phyloP scores from a whole-genome alignment of 2,797 vertebrate species.

The Eremophila alpestris region DNA sequence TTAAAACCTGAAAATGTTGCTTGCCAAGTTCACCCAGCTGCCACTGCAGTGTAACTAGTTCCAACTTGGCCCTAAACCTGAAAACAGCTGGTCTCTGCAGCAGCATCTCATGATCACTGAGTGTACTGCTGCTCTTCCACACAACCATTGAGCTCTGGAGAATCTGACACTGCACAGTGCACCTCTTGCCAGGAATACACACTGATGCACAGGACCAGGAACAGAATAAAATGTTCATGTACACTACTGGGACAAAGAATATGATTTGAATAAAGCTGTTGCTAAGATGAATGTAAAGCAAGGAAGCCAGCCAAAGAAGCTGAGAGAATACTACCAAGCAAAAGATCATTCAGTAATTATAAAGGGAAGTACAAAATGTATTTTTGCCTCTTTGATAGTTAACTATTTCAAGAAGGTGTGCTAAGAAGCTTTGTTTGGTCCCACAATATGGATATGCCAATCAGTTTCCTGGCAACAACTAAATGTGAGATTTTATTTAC shows the following conservation, averaged over 20 bases:
- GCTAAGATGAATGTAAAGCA: not conserved
- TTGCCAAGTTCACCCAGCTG: not conserved
- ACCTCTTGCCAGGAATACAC: not conserved
- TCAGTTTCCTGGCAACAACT: constrained; percentile 8
- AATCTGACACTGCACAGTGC: not conserved
- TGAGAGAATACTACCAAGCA: not conserved
- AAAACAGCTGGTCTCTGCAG: not conserved
- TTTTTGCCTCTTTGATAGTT: not conserved
- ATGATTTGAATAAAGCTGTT: not conserved
- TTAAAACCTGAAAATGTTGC: not conserved
- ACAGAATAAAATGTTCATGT: not conserved
- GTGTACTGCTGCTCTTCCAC: not conserved
- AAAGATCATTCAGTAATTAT: not conserved
- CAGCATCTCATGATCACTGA: not conserved
- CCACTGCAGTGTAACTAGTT: not conserved
- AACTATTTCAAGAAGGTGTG: not conserved
- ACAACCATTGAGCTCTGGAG: not conserved
- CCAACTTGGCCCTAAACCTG: not conserved
- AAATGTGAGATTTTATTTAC: not conserved
- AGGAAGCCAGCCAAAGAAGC: not conserved
- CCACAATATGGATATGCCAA: not conserved
- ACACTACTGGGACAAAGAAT: not conserved
- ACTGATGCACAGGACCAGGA: not conserved
- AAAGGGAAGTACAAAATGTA: not conserved
- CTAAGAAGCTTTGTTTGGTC: not conserved